Evolutionary conservation across 2,797 vertebrate genomes (phyloP).

Genomic region (Oryzias dopingdopingensis): DNA sequence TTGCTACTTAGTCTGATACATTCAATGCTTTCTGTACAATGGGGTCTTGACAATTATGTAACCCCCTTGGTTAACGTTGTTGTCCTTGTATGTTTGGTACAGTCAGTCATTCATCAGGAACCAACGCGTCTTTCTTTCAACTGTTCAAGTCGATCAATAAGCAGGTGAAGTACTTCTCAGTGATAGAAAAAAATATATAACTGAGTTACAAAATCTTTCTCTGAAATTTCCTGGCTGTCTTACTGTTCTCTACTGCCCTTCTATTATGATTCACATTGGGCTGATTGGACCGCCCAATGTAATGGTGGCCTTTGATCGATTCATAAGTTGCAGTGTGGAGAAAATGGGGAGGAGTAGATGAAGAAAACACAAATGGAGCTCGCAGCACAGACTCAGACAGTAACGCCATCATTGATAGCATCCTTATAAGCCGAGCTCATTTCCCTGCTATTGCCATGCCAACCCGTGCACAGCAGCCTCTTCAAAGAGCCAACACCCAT

Average conservation of each 20-base stretch:
- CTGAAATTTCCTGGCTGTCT: conserved; percentile 12
- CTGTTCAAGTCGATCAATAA: conserved; percentile 36
- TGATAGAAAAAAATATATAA: background rate
- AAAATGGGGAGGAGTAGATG: conserved; percentile 27
- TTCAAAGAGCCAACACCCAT: conserved; percentile 36
- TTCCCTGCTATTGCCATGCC: conserved; percentile 32
- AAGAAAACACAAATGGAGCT: conserved; percentile 42
- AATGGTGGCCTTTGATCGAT: conserved; percentile 51
- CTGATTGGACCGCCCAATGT: conserved; percentile 35
- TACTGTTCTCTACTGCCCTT: conserved; percentile 11
- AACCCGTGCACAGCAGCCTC: conserved; percentile 36
- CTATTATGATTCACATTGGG: conserved; percentile 36
- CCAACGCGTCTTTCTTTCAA: conserved; percentile 13
- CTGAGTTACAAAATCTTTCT: conserved; percentile 7
- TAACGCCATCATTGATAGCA: conserved; percentile 25
- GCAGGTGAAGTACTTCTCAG: conserved; percentile 21
- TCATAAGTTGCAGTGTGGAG: conserved; percentile 38
- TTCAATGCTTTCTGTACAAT: conserved; percentile 11
- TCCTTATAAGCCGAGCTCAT: conserved; percentile 31
- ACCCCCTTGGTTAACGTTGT: conserved; percentile 2
- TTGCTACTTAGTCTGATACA: conserved; percentile 13
- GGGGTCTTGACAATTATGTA: conserved; percentile 8
- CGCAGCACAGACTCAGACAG: conserved; percentile 19
- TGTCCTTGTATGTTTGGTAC: conserved; percentile 5
- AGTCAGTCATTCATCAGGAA: conserved; percentile 21